Evolutionary conservation across 1,140 invertebrate genomes (phyloP).

Genomic region (Plodia interpunctella): DNA sequence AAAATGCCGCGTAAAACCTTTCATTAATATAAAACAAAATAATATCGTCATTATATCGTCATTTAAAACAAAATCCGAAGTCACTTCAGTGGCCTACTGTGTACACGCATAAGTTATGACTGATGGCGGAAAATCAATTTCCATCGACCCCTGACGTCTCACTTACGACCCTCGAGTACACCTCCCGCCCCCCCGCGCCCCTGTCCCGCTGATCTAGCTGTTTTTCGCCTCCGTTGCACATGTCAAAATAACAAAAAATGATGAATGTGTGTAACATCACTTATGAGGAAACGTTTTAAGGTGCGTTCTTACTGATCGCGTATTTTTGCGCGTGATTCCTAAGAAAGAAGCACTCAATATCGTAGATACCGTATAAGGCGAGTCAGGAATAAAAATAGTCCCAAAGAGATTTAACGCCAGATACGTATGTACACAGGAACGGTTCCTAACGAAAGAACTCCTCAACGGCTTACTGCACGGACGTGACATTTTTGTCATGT

Average conservation of each 20-base stretch:
- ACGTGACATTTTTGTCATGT: too few relatives aligned
- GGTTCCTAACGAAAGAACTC: too few relatives aligned
- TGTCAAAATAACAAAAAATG: slow-evolving; percentile 67
- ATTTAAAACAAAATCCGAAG: not conserved
- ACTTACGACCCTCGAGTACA: slow-evolving; percentile 38
- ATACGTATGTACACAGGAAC: too few relatives aligned
- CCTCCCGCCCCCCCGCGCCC: slow-evolving; percentile 17
- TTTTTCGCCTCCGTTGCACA: slow-evolving; percentile 70
- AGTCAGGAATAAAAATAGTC: too few relatives aligned
- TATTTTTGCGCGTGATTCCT: too few relatives aligned
- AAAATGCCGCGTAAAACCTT: not conserved
- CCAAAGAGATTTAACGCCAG: too few relatives aligned
- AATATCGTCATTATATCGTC: not conserved
- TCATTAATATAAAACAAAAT: not conserved
- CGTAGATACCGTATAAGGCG: too few relatives aligned
- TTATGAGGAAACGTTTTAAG: slow-evolving; percentile 29
- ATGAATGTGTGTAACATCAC: slow-evolving; percentile 32
- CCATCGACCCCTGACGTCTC: slow-evolving; percentile 61
- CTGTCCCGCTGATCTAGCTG: slow-evolving; percentile 47
- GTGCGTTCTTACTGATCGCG: not conserved
- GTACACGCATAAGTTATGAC: slow-evolving; percentile 52
- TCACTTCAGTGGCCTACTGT: slow-evolving; percentile 8
- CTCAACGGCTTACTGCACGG: too few relatives aligned
- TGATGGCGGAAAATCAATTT: slow-evolving; percentile 68
- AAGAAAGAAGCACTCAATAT: too few relatives aligned